Evolutionary conservation across 1,140 invertebrate genomes (phyloP), one percentile per base, ranked within the genome.

Genomic region (Leguminivora glycinivorella): DNA sequence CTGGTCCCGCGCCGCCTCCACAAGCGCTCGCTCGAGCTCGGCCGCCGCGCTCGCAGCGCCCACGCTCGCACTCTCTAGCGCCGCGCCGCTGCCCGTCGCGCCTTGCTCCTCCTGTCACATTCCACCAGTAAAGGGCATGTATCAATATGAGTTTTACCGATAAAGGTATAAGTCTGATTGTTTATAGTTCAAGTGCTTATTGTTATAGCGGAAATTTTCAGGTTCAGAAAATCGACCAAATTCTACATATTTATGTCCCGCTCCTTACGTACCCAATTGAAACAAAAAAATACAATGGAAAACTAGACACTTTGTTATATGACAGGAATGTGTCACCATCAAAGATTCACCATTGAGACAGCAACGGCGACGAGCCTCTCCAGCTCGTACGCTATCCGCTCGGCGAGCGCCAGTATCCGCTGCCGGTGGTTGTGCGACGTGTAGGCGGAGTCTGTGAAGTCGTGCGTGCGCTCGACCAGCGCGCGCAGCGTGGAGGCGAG

Each of bases 361-460:
- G 96, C 97, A 72, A 96, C 94, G 79, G 96, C 94, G 56, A 99
- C 93, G 26, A 99, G 94, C 80, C 97, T 95, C 88, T 97, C 96
- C 66, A 98, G 92, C 91, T 98, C 96, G 72, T 96, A 93, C 83
- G 96, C 96, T 73, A 96, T 95, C 73, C 96, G 93, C 90, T 99
- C 97, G 82, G 96, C 97, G n/a, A 98, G 94, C 56, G 97, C 93
- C 0, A 99, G 92, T 79, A 99, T 98, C 84, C 97, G 97, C 92
- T 99, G 98, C 68, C 98, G 94, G 91, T 99, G 97, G 81, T 99
- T 97, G 92, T 99, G 98, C 78, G 95, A 97, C 38, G 98, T 99
- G 91, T 99, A 99, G 68, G 98, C 98, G 70, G 98, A 99, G 92
- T 99, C 98, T 10, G 99, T 99, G 92, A 99, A 99, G 91, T 99